A percentile compares a stretch with the other conserved stretches of the same genome.
Conservation (phyloP, 1,140 invertebrate genomes). For the Aporrectodea caliginosa region DNA sequence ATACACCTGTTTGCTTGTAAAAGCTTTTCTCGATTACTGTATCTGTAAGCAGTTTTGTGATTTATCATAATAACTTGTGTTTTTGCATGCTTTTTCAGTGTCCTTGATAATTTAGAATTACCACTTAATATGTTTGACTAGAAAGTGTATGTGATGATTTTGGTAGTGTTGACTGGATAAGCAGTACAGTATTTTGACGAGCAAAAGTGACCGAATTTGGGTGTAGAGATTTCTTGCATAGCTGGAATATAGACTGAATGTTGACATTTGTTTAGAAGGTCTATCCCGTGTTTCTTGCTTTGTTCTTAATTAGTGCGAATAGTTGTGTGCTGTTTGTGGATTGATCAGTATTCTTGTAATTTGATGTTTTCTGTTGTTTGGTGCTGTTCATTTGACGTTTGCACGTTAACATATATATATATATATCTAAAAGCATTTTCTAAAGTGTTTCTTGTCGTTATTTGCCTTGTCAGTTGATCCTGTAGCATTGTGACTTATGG, state of each 20-base stretch:
- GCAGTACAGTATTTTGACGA: background rate
- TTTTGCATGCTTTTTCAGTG: too few relatives aligned
- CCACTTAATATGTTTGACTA: too few relatives aligned
- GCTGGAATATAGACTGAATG: background rate
- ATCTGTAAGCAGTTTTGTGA: too few relatives aligned
- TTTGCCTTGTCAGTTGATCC: background rate
- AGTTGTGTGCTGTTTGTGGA: background rate
- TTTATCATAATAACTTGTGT: too few relatives aligned
- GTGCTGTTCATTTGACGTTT: background rate
- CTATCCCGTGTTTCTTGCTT: background rate
- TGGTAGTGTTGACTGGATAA: background rate
- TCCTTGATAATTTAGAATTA: too few relatives aligned
- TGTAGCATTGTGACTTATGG: background rate
- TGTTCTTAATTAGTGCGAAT: background rate
- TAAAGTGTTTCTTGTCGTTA: background rate
- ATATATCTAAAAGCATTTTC: background rate
- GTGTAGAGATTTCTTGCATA: background rate
- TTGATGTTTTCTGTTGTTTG: background rate
- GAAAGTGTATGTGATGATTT: background rate
- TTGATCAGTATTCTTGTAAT: slow-evolving; percentile 1
- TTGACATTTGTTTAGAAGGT: background rate
- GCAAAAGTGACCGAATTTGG: background rate
- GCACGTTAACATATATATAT: background rate
- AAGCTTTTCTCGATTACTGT: too few relatives aligned
- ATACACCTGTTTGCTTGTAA: too few relatives aligned